Evolutionary conservation across 1,140 invertebrate genomes (phyloP), one percentile per base, ranked within the genome.

Genomic region (Oscheius sp.): DNA sequence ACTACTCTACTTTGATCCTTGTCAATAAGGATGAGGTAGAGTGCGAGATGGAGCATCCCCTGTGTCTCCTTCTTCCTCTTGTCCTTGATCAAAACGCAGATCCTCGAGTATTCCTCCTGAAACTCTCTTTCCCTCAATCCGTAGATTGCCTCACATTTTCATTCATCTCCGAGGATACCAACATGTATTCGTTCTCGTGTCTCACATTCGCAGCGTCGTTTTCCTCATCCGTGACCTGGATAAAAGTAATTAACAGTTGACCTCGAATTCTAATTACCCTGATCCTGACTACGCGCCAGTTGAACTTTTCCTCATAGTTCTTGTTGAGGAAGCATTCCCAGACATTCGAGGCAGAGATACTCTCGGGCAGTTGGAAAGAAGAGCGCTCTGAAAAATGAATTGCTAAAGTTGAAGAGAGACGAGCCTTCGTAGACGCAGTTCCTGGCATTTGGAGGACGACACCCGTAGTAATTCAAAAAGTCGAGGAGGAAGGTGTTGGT

Each of bases 401-500:
- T 20, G 31, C 10, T 10, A 18, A 78, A 28, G 0, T 20, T 61
- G 15, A 18, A 68, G 68, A n/a, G 18, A n/a, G 18, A 18, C 73
- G 80, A 87, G 91, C 90, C 90, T 84, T 90, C 87, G 79, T 90
- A 88, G 34, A 92, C 88, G 64, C 91, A 88, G 85, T 92, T 93
- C 72, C 91, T 87, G 1, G 92, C 91, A 85, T 89, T 92, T 85
- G 90, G 91, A 4, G 92, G 92, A 28, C 91, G 89, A 84, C 92
- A 91, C 32, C 89, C 89, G 80, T 93, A 93, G 82, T 93, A 92
- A 83, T 91, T 91, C 26, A 90, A 88, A 81, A 93, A 93, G 81
- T 93, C 91, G 65, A 91, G 89, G 4, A 93, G 86, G 84, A 93
- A 93, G 68, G 89, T 89, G 26, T 90, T 90, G 1, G 64, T 66